A percentile compares a stretch with the other conserved stretches of the same genome.
phyloP scores from a whole-genome alignment of 2,888 invertebrate species.

The Sinelater perroti region DNA sequence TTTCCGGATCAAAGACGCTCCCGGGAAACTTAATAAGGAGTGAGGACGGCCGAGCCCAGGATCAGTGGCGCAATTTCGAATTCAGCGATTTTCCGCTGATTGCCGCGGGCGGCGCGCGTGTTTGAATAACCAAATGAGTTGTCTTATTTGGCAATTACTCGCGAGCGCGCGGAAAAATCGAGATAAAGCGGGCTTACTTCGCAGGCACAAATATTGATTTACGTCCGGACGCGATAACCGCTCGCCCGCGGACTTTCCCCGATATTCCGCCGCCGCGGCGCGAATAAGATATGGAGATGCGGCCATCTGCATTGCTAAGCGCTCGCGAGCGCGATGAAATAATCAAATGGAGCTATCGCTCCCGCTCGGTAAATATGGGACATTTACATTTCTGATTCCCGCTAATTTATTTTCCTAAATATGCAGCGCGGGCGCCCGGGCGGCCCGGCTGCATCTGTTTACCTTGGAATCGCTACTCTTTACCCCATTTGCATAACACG shows the following conservation, averaged over 20 bases:
- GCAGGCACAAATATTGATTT: conserved; percentile 46
- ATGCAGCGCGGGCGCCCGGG: background rate
- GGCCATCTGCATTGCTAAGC: conserved; percentile 42
- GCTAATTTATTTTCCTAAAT: conserved; percentile 34
- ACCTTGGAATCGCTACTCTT: no score
- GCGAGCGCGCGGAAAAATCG: conserved; percentile 44
- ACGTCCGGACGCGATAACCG: conserved; percentile 42
- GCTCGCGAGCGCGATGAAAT: conserved; percentile 41
- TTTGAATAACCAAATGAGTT: conserved; percentile 51
- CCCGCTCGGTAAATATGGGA: conserved; percentile 36
- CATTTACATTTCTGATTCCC: conserved; percentile 39
- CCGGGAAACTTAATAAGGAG: no score
- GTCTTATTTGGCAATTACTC: conserved; percentile 50
- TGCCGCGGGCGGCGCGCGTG: conserved; percentile 37
- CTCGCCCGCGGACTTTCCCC: conserved; percentile 45
- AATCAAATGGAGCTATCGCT: conserved; percentile 41
- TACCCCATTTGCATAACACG: no score
- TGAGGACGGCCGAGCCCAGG: no score
- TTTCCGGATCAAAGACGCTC: no score
- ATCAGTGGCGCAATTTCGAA: conserved; percentile 27
- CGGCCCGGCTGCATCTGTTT: no score
- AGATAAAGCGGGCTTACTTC: conserved; percentile 40
- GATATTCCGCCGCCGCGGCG: conserved; percentile 45
- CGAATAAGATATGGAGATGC: conserved; percentile 51
- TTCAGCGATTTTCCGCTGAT: conserved; percentile 26